Conservation (phyloP, 2,797 vertebrate genomes). For the Silurus aristotelis region DNA sequence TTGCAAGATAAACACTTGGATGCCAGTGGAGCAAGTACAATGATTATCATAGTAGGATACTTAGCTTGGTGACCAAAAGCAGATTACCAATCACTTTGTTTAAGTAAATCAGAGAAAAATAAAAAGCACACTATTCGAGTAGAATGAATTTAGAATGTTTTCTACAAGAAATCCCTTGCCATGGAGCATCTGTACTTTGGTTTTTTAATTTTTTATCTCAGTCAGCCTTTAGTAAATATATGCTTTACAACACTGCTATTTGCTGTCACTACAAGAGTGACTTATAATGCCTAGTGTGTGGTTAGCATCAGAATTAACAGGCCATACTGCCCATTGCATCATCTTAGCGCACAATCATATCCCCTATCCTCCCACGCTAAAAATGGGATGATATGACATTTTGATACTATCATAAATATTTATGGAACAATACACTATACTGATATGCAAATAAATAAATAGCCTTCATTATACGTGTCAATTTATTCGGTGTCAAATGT, state of each 20-base stretch:
- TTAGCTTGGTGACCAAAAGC: neutral
- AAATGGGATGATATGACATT: neutral
- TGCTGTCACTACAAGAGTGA: neutral
- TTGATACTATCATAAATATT: neutral
- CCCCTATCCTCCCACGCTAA: neutral
- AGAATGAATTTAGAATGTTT: neutral
- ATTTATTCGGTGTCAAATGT: neutral
- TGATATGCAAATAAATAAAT: neutral
- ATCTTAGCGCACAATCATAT: neutral
- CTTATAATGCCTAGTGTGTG: neutral
- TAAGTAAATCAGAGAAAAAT: neutral
- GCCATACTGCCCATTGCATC: neutral
- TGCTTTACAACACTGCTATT: neutral
- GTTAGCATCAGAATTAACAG: neutral
- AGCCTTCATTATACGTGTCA: neutral
- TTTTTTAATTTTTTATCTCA: neutral
- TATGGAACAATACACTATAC: neutral
- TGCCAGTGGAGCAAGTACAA: neutral
- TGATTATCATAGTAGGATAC: neutral
- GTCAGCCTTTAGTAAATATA: neutral
- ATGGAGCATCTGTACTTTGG: neutral
- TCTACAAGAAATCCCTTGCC: neutral
- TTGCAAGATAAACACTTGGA: constrained; percentile 21
- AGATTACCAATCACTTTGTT: neutral
- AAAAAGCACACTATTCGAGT: no score